A percentile compares a stretch with the other conserved stretches of the same genome.
Evolutionary conservation across 2,888 invertebrate species (phyloP).

Genomic region (Odontocerum albicorne): DNA sequence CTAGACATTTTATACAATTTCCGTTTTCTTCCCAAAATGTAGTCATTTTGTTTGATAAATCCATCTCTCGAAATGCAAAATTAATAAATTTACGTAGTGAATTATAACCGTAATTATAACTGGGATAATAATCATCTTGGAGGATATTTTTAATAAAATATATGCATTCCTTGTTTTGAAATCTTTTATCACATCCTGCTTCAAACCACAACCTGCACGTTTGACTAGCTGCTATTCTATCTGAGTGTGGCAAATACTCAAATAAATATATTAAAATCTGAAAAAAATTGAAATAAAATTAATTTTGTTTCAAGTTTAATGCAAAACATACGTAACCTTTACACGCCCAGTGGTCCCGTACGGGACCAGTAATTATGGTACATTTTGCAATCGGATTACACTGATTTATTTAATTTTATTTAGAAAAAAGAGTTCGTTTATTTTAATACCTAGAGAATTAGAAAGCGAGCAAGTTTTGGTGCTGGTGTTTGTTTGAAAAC

Average conservation of each 20-base stretch:
- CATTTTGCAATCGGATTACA: too few species aligned
- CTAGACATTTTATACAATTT: slow-evolving; percentile 57
- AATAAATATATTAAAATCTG: slow-evolving; percentile 67
- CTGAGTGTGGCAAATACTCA: slow-evolving; percentile 64
- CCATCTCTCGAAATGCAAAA: slow-evolving; percentile 58
- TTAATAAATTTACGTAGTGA: slow-evolving; percentile 51
- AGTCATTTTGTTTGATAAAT: slow-evolving; percentile 54
- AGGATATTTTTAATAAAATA: slow-evolving; percentile 51
- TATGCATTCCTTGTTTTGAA: slow-evolving; percentile 56
- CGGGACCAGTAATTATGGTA: too few species aligned
- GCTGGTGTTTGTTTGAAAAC: too few species aligned
- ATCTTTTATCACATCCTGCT: slow-evolving; percentile 64
- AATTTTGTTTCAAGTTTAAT: too few species aligned
- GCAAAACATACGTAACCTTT: too few species aligned
- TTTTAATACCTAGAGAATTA: too few species aligned
- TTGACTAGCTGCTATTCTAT: slow-evolving; percentile 65
- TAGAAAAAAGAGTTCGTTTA: too few species aligned
- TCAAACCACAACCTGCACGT: slow-evolving; percentile 68
- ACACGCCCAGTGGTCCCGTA: too few species aligned
- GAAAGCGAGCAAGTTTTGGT: too few species aligned
- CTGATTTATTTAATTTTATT: too few species aligned
- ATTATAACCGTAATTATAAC: slow-evolving; percentile 49
- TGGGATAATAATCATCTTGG: slow-evolving; percentile 47
- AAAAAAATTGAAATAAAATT: too few species aligned
- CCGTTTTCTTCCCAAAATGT: slow-evolving; percentile 62